Base-by-base conservation (phyloP, 2,888 invertebrate genomes). In the Chydorus sphaericus region DNA sequence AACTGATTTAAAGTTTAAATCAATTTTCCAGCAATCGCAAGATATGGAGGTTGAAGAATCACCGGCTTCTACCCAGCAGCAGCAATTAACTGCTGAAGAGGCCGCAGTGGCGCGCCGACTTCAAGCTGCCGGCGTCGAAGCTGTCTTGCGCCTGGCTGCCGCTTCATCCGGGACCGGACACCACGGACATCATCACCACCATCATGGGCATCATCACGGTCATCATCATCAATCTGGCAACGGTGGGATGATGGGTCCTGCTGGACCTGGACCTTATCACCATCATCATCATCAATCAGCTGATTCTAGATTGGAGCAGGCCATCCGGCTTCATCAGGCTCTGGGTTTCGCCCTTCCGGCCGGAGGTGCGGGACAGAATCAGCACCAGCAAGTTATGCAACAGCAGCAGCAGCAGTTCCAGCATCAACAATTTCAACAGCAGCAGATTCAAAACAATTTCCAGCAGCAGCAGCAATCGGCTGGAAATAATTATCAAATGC, bases 251-350 rank as follows among this genome's bases (percentile, higher is more conserved):
- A n/a, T n/a, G n/a, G n/a, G n/a, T n/a, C n/a, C n/a, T n/a, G 48
- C 33, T 26, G 50, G 29, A 16, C 36, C 48, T 18, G 53, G 28
- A 20, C 23, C 39, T 26, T 57, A 57, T 37, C n/a, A n/a, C n/a
- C n/a, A n/a, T n/a, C n/a, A n/a, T n/a, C n/a, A n/a, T n/a, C n/a
- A n/a, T n/a, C n/a, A n/a, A n/a, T n/a, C n/a, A n/a, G 28, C 39
- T 29, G 57, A 57, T 23, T 48, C 54, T 4, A 76, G 87, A 64
- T 69, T 88, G 65, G 87, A 87, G 66, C 87, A 88, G 65, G 87
- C 87, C 33, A 71, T 88, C 63, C 78, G 87, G 66, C 75, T 88
- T 64, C 87, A 87, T 68, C 77, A 87, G 62, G 81, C 85, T 67
- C 71, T 87, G 60, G 85, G 85, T 49, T 86, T 87, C 67, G 81